phyloP scores from a whole-genome alignment of 2,113 vertebrate species.

The Burhinus bistriatus region DNA sequence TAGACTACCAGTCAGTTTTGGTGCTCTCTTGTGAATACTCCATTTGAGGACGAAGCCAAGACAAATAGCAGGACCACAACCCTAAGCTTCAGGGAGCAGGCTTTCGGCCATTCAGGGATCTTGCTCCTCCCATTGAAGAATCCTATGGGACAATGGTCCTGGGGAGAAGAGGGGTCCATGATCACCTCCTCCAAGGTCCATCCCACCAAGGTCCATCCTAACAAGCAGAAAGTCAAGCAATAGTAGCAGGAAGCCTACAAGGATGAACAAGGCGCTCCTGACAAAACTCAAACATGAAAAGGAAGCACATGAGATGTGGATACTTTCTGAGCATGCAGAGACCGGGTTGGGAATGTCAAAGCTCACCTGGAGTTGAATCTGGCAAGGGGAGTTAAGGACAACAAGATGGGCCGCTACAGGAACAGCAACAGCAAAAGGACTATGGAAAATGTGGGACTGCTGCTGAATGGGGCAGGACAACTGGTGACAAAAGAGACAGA shows the following conservation, averaged over 20 bases:
- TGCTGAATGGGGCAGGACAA: neutral
- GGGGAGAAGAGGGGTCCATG: neutral
- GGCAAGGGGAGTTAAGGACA: neutral
- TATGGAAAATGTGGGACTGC: neutral
- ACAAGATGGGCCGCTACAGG: neutral
- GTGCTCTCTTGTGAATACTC: neutral
- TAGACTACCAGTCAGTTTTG: neutral
- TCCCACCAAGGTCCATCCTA: neutral
- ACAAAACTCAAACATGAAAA: neutral
- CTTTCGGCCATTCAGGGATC: neutral
- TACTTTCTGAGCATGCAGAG: neutral
- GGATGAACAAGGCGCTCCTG: neutral
- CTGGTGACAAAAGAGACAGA: neutral
- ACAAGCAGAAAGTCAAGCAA: neutral
- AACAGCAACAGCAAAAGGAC: neutral
- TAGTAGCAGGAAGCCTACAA: neutral
- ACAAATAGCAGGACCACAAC: neutral
- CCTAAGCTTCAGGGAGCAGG: neutral
- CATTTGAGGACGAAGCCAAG: neutral
- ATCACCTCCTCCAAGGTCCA: neutral
- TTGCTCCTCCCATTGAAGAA: neutral
- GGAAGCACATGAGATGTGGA: neutral
- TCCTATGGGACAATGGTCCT: neutral
- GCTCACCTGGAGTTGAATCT: neutral
- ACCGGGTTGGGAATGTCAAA: neutral